phyloP scores from a whole-genome alignment of 2,888 invertebrate genomes.

The Oxycera nigricornis region DNA sequence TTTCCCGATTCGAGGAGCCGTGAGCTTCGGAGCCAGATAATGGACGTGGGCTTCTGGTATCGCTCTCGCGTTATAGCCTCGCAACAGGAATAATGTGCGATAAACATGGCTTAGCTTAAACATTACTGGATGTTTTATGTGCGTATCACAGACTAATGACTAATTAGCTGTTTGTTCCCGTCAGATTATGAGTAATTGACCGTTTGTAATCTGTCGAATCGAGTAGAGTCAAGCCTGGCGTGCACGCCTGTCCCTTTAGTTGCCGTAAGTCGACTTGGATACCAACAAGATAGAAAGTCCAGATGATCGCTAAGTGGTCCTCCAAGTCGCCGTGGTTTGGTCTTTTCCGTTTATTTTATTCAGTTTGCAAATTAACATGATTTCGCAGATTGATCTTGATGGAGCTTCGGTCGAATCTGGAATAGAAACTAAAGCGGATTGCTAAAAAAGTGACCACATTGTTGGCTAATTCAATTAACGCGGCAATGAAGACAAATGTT shows the following conservation, averaged over 20 bases:
- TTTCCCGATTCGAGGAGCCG: slow-evolving; percentile 12
- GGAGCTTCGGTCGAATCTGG: background rate
- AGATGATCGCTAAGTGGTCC: slow-evolving; percentile 16
- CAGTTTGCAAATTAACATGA: slow-evolving; percentile 18
- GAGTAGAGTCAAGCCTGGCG: background rate
- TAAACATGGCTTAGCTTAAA: slow-evolving; percentile 3
- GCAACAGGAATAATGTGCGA: background rate
- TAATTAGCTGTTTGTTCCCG: slow-evolving; percentile 33
- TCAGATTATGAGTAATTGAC: slow-evolving; percentile 36
- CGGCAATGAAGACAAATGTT: background rate
- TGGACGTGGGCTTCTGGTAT: background rate
- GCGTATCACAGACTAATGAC: slow-evolving; percentile 14
- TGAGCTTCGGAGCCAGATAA: background rate
- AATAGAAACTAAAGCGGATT: background rate
- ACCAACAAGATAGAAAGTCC: background rate
- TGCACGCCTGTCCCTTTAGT: background rate
- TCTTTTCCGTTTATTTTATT: background rate
- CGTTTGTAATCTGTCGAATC: slow-evolving; percentile 24
- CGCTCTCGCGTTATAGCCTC: background rate
- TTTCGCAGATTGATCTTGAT: slow-evolving; percentile 16
- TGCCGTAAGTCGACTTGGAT: background rate
- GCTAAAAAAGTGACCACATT: background rate
- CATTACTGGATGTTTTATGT: slow-evolving; percentile 3
- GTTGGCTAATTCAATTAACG: background rate
- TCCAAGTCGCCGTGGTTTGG: background rate